phyloP scores from a whole-genome alignment of 30 jellyfish, hydroid and myxozoan species.

The Clytia hemisphaerica region DNA sequence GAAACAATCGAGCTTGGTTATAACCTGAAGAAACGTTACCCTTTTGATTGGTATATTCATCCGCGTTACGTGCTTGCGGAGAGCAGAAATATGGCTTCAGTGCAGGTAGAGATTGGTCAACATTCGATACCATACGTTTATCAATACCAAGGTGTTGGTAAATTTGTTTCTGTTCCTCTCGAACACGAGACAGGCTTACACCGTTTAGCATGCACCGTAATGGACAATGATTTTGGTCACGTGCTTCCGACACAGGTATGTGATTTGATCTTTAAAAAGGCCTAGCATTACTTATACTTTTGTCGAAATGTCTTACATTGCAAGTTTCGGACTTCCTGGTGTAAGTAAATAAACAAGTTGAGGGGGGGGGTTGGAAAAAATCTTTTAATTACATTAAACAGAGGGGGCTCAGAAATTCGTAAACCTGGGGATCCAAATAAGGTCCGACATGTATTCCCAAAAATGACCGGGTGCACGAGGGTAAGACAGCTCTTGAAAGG shows the following conservation, averaged over 20 bases:
- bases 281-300: no score
- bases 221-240: background rate
- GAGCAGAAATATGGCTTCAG: background rate
- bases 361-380: no score
- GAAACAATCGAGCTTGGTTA: background rate
- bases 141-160: slow-evolving; percentile 2
- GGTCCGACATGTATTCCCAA: no score
- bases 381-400: no score
- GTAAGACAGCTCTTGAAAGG: no score
- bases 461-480: no score
- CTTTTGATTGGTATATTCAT: background rate
- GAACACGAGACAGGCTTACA: background rate
- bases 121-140: background rate
- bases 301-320: no score
- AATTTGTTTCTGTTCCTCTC: background rate
- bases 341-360: no score
- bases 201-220: background rate
- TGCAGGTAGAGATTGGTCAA: background rate
- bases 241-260: background rate
- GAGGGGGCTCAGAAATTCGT: no score
- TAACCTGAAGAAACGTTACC: background rate
- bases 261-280: background rate
- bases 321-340: no score
- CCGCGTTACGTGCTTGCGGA: background rate
- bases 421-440: no score